phyloP scores from a whole-genome alignment of 2,113 vertebrate species.

The Reinhardtius hippoglossoides region DNA sequence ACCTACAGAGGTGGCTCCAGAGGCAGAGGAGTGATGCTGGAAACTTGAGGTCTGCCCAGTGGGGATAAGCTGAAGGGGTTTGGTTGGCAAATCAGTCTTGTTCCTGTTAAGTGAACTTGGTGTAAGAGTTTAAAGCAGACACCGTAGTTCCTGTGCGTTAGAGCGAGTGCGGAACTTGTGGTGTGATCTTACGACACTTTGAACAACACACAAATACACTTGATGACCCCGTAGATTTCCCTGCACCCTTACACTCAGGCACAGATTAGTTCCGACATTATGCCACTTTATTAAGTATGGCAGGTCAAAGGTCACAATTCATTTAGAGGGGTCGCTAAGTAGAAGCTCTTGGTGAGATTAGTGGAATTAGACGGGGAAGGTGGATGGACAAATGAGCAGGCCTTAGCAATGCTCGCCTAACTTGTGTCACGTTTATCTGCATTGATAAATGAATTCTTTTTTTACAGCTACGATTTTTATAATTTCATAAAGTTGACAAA shows the following conservation, averaged over 20 bases:
- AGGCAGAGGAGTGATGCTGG: not conserved
- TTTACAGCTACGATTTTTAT: not conserved
- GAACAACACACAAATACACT: not conserved
- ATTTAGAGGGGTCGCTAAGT: not conserved
- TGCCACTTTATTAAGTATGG: not conserved
- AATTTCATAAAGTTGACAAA: no score
- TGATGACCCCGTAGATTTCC: not conserved
- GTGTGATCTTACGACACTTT: no score
- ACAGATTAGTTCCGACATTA: not conserved
- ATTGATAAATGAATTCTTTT: not conserved
- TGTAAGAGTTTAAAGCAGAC: constrained; percentile 7
- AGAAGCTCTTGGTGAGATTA: not conserved
- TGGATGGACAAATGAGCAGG: no score
- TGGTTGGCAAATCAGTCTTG: not conserved
- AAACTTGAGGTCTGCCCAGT: not conserved
- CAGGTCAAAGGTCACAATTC: not conserved
- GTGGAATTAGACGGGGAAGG: not conserved
- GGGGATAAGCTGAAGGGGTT: not conserved
- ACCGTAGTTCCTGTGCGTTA: not conserved
- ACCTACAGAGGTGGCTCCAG: not conserved
- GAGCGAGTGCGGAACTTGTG: not conserved
- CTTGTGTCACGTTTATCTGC: not conserved
- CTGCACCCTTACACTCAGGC: not conserved
- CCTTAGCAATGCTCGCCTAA: not conserved
- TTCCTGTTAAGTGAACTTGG: not conserved